phyloP scores from a whole-genome alignment of 1,140 invertebrate genomes.

The Drosophila repletoides region DNA sequence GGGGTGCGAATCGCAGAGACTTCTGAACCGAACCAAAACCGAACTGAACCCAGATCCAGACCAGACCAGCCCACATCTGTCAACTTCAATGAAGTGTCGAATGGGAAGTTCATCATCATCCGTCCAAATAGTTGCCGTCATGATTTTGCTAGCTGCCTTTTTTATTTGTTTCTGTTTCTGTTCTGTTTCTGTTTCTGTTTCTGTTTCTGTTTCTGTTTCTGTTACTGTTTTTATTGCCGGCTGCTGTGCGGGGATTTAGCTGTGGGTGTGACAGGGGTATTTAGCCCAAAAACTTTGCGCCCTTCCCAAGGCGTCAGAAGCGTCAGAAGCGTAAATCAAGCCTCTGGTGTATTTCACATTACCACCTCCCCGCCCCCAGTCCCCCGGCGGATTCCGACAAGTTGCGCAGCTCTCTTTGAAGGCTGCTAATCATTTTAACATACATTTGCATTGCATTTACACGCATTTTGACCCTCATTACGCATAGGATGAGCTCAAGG shows the following conservation, averaged over 20 bases:
- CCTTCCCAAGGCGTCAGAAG: constrained; percentile 33
- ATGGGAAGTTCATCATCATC: constrained; percentile 76
- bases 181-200: constrained; percentile 14
- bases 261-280: not conserved
- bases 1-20: constrained; percentile 31
- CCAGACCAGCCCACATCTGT: constrained; percentile 72
- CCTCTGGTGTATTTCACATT: constrained; percentile 75
- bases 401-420: constrained; percentile 59
- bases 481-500: constrained; percentile 39
- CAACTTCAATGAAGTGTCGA: constrained; percentile 81
- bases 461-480: constrained; percentile 81
- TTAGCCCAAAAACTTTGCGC: constrained; percentile 1
- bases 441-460: constrained; percentile 82
- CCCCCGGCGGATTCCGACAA: constrained; percentile 30
- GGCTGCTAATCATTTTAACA: constrained; percentile 81
- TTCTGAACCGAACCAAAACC: too few relatives aligned
- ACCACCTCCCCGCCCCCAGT: too few relatives aligned
- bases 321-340: too few relatives aligned
- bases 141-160: constrained; percentile 54
- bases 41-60: not conserved
- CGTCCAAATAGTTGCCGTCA: constrained; percentile 64
- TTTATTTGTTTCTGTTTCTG: constrained; percentile 30
- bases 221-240: constrained; percentile 71
- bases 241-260: constrained; percentile 63
- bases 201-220: constrained; percentile 25